Evolutionary conservation across 2,888 invertebrate genomes (phyloP), one percentile per base, ranked within the genome.

Genomic region (Tinea semifulvella): DNA sequence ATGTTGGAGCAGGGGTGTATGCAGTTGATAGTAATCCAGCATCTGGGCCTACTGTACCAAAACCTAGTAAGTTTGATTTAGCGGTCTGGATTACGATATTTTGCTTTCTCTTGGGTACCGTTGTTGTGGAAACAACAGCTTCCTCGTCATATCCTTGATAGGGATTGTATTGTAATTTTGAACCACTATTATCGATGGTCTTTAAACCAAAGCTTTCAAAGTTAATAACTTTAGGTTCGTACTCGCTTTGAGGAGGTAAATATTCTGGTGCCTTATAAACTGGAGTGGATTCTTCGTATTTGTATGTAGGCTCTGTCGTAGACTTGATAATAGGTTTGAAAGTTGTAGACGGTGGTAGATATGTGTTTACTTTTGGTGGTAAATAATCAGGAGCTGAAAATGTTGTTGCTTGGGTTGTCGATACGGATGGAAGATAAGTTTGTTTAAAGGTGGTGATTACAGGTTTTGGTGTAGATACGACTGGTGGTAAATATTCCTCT

Each of bases 21-120:
- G 68, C 66, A 46, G 63, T 56, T 1, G 65, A 65, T 2, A 76
- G 65, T 45, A 81, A 56, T 4, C 80, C 79, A 28, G 77, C 80
- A 50, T 81, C 72, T 18, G 71, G 68, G 10, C 80, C 81, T 1
- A 77, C 76, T 2, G 79, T 72, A 36, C 76, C 76, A 46, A 77
- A 80, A 6, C 80, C 79, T 51, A 79, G 63, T 48, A 74, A 56
- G 51, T 81, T 62, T 1, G 75, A 69, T 53, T 75, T 81, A 1
- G 74, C 70, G 19, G 65, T 75, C 58, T 76, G 63, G 38, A 79
- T 68, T 1, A 79, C 76, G 42, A 79, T 61, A 39, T 80, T 77
- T 47, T 72, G 77, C 53, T 74, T 69, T 46, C 73, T 68, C 47
- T 59, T 55, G 2, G 60, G 48, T 1, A 68, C 65, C 26, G 53